Conservation (phyloP, 1,140 invertebrate genomes). For the Sweltsa coloradensis region DNA sequence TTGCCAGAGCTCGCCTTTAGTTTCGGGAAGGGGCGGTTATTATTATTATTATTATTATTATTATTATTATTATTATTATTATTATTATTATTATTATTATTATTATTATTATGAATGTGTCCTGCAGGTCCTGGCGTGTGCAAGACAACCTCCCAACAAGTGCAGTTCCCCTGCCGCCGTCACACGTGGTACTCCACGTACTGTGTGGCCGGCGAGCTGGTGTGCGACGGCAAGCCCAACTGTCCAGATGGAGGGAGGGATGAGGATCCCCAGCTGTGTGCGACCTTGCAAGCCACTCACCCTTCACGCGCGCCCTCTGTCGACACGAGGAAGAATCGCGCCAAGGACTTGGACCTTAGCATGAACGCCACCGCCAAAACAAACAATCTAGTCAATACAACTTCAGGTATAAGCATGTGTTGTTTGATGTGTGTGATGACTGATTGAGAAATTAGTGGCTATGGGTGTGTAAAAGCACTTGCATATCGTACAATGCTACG, state of each 20-base stretch:
- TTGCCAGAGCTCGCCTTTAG: too few relatives aligned
- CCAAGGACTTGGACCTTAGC: slow-evolving; percentile 11
- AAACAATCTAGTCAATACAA: slow-evolving; percentile 16
- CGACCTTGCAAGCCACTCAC: slow-evolving; percentile 24
- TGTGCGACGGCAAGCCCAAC: slow-evolving; percentile 44
- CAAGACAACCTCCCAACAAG: not conserved
- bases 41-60: too few relatives aligned
- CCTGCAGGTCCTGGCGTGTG: too few relatives aligned
- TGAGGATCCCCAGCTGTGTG: slow-evolving; percentile 35
- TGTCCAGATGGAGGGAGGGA: slow-evolving; percentile 41
- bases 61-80: too few relatives aligned
- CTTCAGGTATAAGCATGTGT: slow-evolving; percentile 16
- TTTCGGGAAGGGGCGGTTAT: too few relatives aligned
- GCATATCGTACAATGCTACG: slow-evolving; percentile 3
- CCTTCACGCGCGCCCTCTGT: slow-evolving; percentile 25
- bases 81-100: too few relatives aligned
- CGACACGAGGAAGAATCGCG: slow-evolving; percentile 20
- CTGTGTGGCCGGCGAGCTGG: slow-evolving; percentile 43
- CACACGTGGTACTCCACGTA: slow-evolving; percentile 22
- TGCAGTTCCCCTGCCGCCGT: not conserved
- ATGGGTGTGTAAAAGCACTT: not conserved
- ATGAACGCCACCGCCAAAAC: slow-evolving; percentile 16
- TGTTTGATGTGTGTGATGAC: not conserved
- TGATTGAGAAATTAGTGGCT: slow-evolving; percentile 11
- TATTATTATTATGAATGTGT: too few relatives aligned